Evolutionary conservation across 2,888 invertebrate species (phyloP).

Genomic region (Lasioglossum pauxillum): DNA sequence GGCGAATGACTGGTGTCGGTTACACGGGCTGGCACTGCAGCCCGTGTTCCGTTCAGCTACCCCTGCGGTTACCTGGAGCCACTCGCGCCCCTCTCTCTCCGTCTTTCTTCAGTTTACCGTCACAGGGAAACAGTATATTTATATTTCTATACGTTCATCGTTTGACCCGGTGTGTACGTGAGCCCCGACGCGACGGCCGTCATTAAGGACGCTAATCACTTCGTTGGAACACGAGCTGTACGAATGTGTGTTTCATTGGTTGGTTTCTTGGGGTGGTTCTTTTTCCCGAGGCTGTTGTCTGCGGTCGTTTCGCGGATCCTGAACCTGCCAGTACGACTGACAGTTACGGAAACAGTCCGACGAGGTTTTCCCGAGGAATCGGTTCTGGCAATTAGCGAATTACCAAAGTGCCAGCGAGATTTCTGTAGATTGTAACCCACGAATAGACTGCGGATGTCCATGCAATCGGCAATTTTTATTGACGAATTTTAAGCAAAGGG

Average conservation of each 20-base stretch:
- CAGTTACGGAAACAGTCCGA: not conserved
- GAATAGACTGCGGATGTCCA: no score
- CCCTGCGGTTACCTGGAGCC: conserved; percentile 74
- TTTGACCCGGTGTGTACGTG: conserved; percentile 56
- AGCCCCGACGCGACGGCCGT: conserved; percentile 22
- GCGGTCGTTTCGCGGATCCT: not conserved
- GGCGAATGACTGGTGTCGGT: conserved; percentile 83
- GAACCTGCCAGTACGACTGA: not conserved
- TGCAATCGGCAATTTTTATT: no score
- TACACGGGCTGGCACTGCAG: conserved; percentile 82
- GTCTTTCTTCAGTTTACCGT: not conserved
- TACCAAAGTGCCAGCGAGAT: not conserved
- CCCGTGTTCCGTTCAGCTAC: conserved; percentile 71
- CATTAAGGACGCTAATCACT: conserved; percentile 59
- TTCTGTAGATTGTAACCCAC: not conserved
- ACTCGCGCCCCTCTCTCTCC: conserved; percentile 52
- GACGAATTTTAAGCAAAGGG: no score
- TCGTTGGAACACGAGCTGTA: conserved; percentile 22
- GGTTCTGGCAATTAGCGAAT: not conserved
- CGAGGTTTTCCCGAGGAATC: not conserved
- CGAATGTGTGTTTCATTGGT: conserved; percentile 7
- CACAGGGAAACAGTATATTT: conserved; percentile 62
- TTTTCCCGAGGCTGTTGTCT: not conserved
- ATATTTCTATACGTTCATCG: conserved; percentile 69
- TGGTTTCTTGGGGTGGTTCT: not conserved